Percentiles rank a stretch among this genome's conserved stretches.
These are phyloP conservation scores for Turritopsis rubra DNA, from an alignment of 30 jellyfish, hydroid and myxozoan species.

Conservation along the genomic window DNA sequence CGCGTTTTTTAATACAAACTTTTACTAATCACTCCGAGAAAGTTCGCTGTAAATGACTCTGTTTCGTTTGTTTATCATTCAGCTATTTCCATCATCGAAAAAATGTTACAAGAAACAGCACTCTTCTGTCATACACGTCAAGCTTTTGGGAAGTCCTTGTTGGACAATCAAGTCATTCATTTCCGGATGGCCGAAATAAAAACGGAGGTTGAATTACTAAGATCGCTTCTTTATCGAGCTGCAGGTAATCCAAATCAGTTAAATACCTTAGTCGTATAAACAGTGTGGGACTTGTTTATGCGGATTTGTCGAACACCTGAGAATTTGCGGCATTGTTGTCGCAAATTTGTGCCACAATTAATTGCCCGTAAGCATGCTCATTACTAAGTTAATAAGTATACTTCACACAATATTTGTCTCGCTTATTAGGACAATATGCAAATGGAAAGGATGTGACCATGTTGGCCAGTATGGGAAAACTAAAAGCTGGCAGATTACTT, in stretches of 20 bases:
- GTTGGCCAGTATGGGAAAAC: slow-evolving; percentile 85
- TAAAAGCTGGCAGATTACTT: slow-evolving; percentile 80
- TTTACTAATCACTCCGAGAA: too few species aligned
- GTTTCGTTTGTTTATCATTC: neutral
- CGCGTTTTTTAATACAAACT: too few species aligned
- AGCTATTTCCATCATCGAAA: slow-evolving; percentile 68
- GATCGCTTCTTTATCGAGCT: slow-evolving; percentile 86
- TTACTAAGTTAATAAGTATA: too few species aligned
- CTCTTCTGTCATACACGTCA: slow-evolving; percentile 71
- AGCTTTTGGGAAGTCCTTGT: slow-evolving; percentile 83
- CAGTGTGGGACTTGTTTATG: neutral
- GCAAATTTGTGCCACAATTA: too few species aligned
- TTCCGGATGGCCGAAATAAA: slow-evolving; percentile 77
- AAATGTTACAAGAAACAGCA: slow-evolving; percentile 81
- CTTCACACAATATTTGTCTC: too few species aligned
- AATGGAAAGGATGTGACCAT: slow-evolving; percentile 87
- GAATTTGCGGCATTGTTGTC: neutral
- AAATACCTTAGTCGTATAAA: neutral
- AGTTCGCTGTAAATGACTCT: too few species aligned
- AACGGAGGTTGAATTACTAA: slow-evolving; percentile 78
- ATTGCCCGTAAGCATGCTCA: too few species aligned
- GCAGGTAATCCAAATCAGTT: slow-evolving; percentile 46
- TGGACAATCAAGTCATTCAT: slow-evolving; percentile 90
- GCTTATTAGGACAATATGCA: slow-evolving; percentile 50
- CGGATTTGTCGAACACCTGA: neutral